These are phyloP conservation scores for Sicus ferrugineus DNA, from an alignment of 2,888 invertebrate genomes.

Conservation along the genomic window DNA sequence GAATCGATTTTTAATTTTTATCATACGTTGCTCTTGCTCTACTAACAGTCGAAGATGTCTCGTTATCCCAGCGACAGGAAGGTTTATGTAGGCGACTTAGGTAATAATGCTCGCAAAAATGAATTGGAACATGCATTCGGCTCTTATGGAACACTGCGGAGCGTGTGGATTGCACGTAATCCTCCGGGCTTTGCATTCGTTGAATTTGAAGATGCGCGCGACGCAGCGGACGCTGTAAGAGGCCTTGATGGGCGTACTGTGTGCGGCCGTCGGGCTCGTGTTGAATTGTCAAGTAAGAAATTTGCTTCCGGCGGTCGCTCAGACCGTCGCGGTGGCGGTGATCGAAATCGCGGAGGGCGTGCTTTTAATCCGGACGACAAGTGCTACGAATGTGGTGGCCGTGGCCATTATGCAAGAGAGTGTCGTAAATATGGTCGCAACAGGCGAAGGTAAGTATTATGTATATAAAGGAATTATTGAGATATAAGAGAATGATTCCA, in stretches of 20 bases:
- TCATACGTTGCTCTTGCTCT: constrained; percentile 20
- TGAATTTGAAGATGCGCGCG: constrained; percentile 88
- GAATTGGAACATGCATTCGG: constrained; percentile 93
- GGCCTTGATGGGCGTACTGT: constrained; percentile 81
- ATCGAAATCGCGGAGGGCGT: constrained; percentile 66
- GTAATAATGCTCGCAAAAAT: constrained; percentile 88
- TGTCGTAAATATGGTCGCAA: constrained; percentile 77
- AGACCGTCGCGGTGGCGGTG: constrained; percentile 65
- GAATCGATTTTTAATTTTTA: constrained; percentile 32
- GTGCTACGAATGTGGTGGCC: constrained; percentile 93
- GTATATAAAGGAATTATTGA: too few relatives aligned
- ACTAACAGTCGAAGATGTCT: constrained; percentile 45
- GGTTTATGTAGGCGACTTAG: constrained; percentile 95
- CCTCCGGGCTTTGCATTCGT: constrained; percentile 92
- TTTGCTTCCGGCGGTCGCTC: constrained; percentile 65
- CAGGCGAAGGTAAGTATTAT: constrained; percentile 44
- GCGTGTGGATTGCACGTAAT: constrained; percentile 98
- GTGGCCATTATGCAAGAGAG: constrained; percentile 93
- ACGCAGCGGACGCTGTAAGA: constrained; percentile 89
- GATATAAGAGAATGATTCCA: too few relatives aligned
- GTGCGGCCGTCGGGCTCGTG: constrained; percentile 88
- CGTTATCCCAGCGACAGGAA: constrained; percentile 83
- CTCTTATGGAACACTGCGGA: constrained; percentile 89
- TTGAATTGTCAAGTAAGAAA: constrained; percentile 91
- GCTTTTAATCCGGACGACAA: constrained; percentile 86